Evolutionary conservation across 2,797 vertebrate species (phyloP).

Genomic region (Pteronotus mesoamericanus): DNA sequence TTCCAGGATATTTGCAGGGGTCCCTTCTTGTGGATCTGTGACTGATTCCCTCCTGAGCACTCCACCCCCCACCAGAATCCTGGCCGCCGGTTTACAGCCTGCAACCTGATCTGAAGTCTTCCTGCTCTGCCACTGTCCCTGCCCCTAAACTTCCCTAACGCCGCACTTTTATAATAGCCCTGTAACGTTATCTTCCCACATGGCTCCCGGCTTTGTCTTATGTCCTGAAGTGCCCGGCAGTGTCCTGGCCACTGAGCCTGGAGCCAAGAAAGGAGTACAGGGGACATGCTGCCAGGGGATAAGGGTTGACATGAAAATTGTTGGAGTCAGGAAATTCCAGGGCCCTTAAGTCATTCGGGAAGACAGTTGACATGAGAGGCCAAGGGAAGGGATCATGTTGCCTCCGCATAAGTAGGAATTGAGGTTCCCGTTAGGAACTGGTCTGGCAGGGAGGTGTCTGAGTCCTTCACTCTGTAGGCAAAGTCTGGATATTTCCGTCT

Average conservation of each 20-base stretch:
- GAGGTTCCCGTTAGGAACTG: neutral
- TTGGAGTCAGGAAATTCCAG: constrained; percentile 72
- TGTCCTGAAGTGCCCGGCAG: constrained; percentile 65
- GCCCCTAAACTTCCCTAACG: neutral
- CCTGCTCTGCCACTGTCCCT: neutral
- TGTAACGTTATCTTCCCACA: constrained; percentile 21
- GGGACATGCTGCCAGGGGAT: constrained; percentile 59
- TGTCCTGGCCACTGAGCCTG: constrained; percentile 43
- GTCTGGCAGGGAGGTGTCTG: neutral
- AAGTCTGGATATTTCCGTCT: neutral
- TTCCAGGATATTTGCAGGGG: neutral
- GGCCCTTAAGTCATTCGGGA: constrained; percentile 58
- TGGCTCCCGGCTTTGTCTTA: constrained; percentile 52
- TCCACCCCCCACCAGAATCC: neutral
- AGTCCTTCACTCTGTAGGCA: neutral
- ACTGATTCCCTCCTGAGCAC: neutral
- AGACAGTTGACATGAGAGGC: constrained; percentile 65
- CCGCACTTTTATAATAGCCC: neutral
- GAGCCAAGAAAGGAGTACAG: constrained; percentile 51
- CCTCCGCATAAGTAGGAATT: neutral
- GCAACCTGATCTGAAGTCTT: constrained; percentile 28
- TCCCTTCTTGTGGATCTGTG: neutral
- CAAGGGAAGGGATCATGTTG: constrained; percentile 58
- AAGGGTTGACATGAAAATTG: constrained; percentile 57
- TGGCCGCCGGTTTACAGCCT: neutral